Evolutionary conservation across 2,888 invertebrate species (phyloP).

Genomic region (Nemotelus nigrinus): DNA sequence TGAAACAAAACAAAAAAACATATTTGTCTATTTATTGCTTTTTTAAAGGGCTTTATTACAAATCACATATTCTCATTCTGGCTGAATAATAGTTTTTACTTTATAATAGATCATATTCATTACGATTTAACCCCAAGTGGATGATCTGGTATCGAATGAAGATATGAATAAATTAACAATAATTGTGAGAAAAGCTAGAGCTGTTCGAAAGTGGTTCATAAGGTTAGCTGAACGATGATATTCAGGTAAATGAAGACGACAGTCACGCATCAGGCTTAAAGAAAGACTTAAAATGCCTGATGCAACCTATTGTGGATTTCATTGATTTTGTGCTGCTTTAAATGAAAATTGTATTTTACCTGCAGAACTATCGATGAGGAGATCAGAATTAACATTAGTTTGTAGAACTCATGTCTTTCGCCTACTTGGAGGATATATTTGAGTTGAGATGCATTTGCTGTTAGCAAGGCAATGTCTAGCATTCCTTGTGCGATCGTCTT

Average conservation of each 20-base stretch:
- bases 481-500: conserved; percentile 93
- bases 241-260: conserved; percentile 76
- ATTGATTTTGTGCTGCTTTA: conserved; percentile 20
- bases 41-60: conserved; percentile 2
- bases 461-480: conserved; percentile 86
- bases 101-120: neutral
- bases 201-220: conserved; percentile 78
- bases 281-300: conserved; percentile 79
- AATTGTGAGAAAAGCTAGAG: conserved; percentile 77
- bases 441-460: conserved; percentile 88
- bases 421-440: conserved; percentile 88
- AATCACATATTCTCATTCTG: neutral
- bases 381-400: conserved; percentile 80
- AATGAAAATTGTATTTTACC: conserved; percentile 67
- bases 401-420: conserved; percentile 86
- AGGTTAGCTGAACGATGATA: conserved; percentile 75
- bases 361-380: conserved; percentile 85
- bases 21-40: neutral
- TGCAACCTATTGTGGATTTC: conserved; percentile 68
- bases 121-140: neutral
- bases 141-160: conserved; percentile 76
- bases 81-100: conserved; percentile 20
- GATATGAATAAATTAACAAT: conserved; percentile 80
- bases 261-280: conserved; percentile 79
- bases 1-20: neutral